A percentile compares a stretch with the other conserved stretches of the same genome.
phyloP scores from a whole-genome alignment of 2,113 vertebrate genomes.

The Eclectus roratus region DNA sequence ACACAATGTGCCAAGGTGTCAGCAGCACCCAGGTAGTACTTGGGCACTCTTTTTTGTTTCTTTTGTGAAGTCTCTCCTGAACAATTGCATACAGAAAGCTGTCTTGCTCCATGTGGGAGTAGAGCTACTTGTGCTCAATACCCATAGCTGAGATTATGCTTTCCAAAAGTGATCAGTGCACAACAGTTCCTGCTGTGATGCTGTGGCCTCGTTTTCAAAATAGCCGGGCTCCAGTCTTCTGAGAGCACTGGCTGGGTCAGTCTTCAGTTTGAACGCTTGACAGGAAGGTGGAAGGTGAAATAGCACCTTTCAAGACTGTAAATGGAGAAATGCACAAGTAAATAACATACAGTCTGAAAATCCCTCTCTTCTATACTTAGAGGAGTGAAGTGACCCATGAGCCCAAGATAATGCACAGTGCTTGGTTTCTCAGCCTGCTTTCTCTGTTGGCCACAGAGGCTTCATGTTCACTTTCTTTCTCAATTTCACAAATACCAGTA shows the following conservation, averaged over 20 bases:
- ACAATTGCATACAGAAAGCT: neutral
- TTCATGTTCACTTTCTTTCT: neutral
- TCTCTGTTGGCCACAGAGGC: neutral
- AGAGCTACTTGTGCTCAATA: neutral
- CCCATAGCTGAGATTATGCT: neutral
- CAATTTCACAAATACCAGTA: neutral
- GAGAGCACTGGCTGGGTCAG: neutral
- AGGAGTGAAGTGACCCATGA: neutral
- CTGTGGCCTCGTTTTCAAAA: neutral
- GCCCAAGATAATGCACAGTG: neutral
- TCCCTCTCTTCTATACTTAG: neutral
- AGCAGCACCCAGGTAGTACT: neutral
- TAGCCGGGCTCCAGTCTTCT: neutral
- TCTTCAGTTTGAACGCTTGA: neutral
- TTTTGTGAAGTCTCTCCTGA: neutral
- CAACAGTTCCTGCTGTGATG: neutral
- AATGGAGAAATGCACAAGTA: neutral
- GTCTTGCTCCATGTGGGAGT: neutral
- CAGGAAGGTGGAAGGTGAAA: neutral
- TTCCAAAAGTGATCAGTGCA: neutral
- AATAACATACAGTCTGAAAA: neutral
- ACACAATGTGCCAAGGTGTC: neutral
- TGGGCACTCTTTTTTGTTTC: neutral
- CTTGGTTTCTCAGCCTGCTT: neutral
- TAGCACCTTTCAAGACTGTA: neutral